Base-by-base conservation (phyloP, 2,888 invertebrate species). In the Noctua janthina region DNA sequence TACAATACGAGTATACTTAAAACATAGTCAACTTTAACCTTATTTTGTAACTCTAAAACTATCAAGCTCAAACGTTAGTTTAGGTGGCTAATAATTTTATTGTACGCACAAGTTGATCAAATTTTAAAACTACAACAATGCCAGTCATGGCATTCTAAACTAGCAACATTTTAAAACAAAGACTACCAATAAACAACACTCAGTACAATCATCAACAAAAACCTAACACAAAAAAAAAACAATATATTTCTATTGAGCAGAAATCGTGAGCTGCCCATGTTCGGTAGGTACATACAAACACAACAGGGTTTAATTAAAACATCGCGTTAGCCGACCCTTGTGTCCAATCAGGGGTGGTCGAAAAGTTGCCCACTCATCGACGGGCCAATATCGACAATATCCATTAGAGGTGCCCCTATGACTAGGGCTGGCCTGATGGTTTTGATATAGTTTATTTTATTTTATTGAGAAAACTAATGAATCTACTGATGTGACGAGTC, bases 311-410 rank as follows among this genome's bases (percentile, higher is more conserved):
- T 90, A 90, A 90, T 90, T 90, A 90, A 90, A 90, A 90, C 90
- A 89, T 90, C 88, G 85, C 87, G 82, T 85, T 86, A 82, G 86
- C 72, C 78, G 87, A 83, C 83, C 90, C 90, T 88, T 81, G 82
- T 83, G 91, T 86, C 87, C 92, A 88, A 90, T 91, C 91, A 87
- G 88, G 91, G 92, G 91, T 91, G 92, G 92, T 90, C 91, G 86
- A 88, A 91, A 91, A 90, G 87, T 89, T 94, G 94, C 94, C 91
- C 89, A 90, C 92, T 95, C 95, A 95, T 93, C 92, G 92, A 83
- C 88, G 82, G 87, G 85, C 88, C 92, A 91, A 90, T 93, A 92
- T 92, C 92, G 92, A 92, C 93, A 92, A 92, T 93, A 92, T 92
- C 93, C 93, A 94, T 94, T 94, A 93, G 91, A 86, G 68, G 75